Base-by-base conservation (phyloP, 2,888 invertebrate species). In the Lutraria lutraria region DNA sequence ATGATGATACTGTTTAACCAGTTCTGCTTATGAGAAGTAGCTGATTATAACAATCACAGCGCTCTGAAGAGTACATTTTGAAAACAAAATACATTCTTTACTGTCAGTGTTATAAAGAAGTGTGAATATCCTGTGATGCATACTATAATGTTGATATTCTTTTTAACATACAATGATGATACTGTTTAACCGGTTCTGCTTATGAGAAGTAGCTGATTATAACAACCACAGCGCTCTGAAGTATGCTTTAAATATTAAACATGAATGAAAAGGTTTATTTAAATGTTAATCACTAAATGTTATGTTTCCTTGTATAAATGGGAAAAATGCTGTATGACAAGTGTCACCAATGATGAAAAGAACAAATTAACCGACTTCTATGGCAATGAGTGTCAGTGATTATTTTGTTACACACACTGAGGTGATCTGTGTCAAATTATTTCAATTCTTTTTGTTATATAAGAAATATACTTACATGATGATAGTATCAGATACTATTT, bases 21-120 rank as follows among this genome's bases (percentile, higher is more conserved):
- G 85, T 85, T 88, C 88, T 88, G 88, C 85, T 88, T 88, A 88
- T 88, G 88, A 88, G n/a, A 76, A 81, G 52, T 72, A 52, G 85
- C 79, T 93, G 93, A 93, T 88, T 91, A 90, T 52, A 90, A 89
- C 52, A 85, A 85, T 76, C 90, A 92, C 92, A 92, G 92, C 92
- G 90, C 90, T 90, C 63, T 52, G 81, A 86, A 52, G 60, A 83
- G 88, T 83, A 82, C 29, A n/a, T 82, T 19, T 81, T 19, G 8
- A 12, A 53, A 53, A 12, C 8, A 12, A 53, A 8, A n/a, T n/a
- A n/a, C n/a, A n/a, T n/a, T n/a, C 53, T 12, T 53, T 53, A n/a
- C 15, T 53, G 8, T 15, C n/a, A n/a, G 53, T 53, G 15, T 53
- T 53, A 12, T 53, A 12, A 53, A 53, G 53, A 53, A 8, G 15